Evolutionary conservation across 1,140 invertebrate species (phyloP).

Genomic region (Archegozetes longisetosus): DNA sequence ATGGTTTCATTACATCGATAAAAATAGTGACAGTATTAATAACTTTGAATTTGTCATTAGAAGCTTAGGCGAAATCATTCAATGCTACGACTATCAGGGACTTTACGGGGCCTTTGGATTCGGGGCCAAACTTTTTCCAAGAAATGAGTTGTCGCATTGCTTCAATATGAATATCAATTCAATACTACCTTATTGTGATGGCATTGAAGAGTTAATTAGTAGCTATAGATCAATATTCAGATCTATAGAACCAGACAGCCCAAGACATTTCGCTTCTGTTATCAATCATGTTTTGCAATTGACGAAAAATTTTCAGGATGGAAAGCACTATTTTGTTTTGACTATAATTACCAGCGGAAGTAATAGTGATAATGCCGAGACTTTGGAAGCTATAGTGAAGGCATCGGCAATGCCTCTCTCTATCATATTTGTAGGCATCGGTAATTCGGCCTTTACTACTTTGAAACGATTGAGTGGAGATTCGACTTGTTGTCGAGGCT

Average conservation of each 20-base stretch:
- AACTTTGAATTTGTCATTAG: not conserved
- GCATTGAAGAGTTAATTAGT: not conserved
- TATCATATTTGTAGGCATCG: not conserved
- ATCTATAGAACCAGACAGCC: not conserved
- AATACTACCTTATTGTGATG: not conserved
- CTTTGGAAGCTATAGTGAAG: not conserved
- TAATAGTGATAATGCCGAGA: not conserved
- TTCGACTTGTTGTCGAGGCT: not conserved
- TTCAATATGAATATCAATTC: not conserved
- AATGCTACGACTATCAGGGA: not conserved
- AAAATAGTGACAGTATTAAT: not conserved
- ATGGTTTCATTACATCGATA: not conserved
- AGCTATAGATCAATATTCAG: not conserved
- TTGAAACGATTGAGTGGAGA: not conserved
- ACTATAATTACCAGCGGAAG: not conserved
- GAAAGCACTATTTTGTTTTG: not conserved
- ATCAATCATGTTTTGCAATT: not conserved
- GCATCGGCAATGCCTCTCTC: not conserved
- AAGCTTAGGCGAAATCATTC: not conserved
- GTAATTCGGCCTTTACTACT: not conserved
- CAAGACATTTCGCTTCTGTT: not conserved
- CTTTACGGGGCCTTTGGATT: not conserved
- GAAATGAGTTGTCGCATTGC: not conserved
- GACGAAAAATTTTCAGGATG: not conserved
- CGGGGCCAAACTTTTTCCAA: not conserved